Evolutionary conservation across 2,797 vertebrate genomes (phyloP), one percentile per base, ranked within the genome.

Genomic region (Arnoldichthys spilopterus): DNA sequence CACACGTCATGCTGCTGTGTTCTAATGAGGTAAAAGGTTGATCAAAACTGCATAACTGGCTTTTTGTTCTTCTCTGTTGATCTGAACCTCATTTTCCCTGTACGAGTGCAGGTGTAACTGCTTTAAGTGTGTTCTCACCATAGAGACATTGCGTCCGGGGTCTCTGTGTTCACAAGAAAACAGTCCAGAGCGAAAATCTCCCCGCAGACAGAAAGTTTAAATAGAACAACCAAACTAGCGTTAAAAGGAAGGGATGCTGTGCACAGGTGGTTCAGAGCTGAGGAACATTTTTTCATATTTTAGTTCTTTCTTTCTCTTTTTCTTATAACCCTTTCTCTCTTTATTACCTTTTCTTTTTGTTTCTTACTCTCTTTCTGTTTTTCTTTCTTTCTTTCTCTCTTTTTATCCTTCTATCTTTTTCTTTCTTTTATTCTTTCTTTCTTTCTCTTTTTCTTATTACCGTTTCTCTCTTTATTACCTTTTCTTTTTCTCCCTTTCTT

Each of bases 191-290:
- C 40, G 26, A 47, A 51, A 69, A 26, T 0, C 6, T 58, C 22
- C 64, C 66, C n/a, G 47, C 51, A 9, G 59, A 26, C 40, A 62
- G 62, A 37, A 74, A 59, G 49, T 74, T 43, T 69, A 51, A 68
- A 40, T 20, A 56, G 8, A 7, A 45, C 43, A n/a, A 18, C 53
- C 49, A 54, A n/a, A 58, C 30, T 34, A 20, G 4, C 30, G 18
- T 64, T 34, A 63, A 28, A 2, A 61, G 58, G 2, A 45, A n/a
- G 43, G 43, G 15, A 6, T 61, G 58, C 59, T 20, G 30, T 3
- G 30, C 30, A 32, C 28, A 34, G 59, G 59, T 34, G 28, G 16
- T 18, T 16, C 6, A 15, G 20, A 20, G 24, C 13, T 15, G 12
- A 62, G 2, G 30, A 62, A 32, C 30, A 18, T 0, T 22, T 20